Conservation (phyloP, 2,797 vertebrate species). For the Scolopax bukidnonensis region DNA sequence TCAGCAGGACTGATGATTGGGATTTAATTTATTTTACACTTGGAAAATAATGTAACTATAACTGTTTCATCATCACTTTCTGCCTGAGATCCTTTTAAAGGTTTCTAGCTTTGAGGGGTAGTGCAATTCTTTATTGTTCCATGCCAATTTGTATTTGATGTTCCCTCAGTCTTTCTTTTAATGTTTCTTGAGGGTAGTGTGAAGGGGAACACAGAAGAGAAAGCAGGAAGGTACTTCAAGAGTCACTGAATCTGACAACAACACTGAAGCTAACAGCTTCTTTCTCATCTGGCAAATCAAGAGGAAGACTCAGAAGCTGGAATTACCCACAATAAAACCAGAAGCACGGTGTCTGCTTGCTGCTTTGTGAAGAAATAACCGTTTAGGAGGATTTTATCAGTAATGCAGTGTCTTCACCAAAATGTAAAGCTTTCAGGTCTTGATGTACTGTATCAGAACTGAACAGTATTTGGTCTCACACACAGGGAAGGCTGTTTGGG, state of each 20-base stretch:
- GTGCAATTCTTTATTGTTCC: background rate
- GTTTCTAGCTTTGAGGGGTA: background rate
- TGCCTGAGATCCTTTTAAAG: background rate
- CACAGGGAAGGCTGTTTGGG: background rate
- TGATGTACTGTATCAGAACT: background rate
- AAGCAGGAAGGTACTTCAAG: background rate
- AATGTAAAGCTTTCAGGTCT: background rate
- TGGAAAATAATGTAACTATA: background rate
- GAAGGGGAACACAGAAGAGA: background rate
- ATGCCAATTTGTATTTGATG: background rate
- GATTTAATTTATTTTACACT: background rate
- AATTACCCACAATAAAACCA: background rate
- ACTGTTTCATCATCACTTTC: background rate
- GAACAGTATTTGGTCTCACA: background rate
- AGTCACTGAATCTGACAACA: background rate
- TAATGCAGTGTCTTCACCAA: background rate
- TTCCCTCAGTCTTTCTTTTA: background rate
- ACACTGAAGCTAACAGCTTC: background rate
- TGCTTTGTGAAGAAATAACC: background rate
- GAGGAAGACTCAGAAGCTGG: background rate
- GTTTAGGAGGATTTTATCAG: background rate
- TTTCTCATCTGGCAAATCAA: background rate
- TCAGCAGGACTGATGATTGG: accelerated
- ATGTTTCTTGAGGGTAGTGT: background rate
- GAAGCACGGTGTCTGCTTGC: background rate